Evolutionary conservation across 1,140 invertebrate species (phyloP).

Genomic region (Zaprionus camerounensis): DNA sequence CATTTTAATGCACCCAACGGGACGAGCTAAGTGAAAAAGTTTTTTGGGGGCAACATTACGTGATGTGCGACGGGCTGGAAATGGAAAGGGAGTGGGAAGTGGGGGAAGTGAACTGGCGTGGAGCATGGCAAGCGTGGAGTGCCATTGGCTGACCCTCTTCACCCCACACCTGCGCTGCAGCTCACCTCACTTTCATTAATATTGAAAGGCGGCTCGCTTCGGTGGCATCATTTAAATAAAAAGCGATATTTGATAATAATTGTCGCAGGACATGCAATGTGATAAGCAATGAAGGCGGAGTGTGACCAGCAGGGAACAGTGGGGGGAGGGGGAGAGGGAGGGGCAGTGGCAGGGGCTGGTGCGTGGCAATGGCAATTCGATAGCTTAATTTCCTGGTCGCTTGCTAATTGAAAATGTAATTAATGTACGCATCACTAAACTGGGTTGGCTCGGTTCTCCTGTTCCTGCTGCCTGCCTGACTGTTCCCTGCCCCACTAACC

Average conservation of each 20-base stretch:
- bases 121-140: conserved; percentile 1
- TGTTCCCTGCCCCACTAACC: neutral
- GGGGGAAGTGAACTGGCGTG: neutral
- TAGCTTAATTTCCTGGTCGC: conserved; percentile 74
- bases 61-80: conserved; percentile 58
- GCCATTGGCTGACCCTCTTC: no score
- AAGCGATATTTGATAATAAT: conserved; percentile 82
- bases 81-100: conserved; percentile 5
- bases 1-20: conserved; percentile 81
- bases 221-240: conserved; percentile 75
- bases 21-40: conserved; percentile 69
- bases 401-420: conserved; percentile 83
- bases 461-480: neutral
- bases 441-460: neutral
- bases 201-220: conserved; percentile 53
- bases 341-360: neutral
- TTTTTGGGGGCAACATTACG: conserved; percentile 61
- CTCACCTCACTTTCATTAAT: conserved; percentile 69
- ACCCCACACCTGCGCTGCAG: neutral
- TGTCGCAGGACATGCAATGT: conserved; percentile 78
- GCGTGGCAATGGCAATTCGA: conserved; percentile 63
- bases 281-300: conserved; percentile 24
- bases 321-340: neutral
- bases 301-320: neutral
- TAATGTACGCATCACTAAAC: conserved; percentile 73